phyloP scores from a whole-genome alignment of 1,140 invertebrate genomes.

The Drosophila bocqueti region DNA sequence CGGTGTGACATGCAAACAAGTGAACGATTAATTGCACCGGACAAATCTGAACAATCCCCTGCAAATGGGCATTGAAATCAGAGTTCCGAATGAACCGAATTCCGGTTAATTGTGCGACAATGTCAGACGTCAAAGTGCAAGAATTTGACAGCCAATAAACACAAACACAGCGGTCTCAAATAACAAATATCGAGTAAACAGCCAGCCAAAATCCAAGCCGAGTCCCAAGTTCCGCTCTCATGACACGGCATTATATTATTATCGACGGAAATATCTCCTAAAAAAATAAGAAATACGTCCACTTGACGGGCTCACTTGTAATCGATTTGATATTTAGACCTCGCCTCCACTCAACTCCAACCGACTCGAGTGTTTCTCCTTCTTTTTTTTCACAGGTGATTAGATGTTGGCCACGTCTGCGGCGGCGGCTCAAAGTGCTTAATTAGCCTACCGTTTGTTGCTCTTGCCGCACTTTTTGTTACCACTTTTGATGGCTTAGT shows the following conservation, averaged over 20 bases:
- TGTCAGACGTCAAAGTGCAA: constrained; percentile 77
- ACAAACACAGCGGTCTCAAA: constrained; percentile 36
- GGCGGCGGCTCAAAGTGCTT: constrained; percentile 63
- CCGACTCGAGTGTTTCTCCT: constrained; percentile 63
- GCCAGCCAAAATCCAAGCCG: constrained; percentile 12
- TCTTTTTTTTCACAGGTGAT: constrained; percentile 73
- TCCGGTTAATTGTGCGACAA: constrained; percentile 71
- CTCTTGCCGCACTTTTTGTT: constrained; percentile 12
- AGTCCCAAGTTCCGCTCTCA: constrained; percentile 62
- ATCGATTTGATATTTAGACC: constrained; percentile 69
- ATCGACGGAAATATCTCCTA: constrained; percentile 32
- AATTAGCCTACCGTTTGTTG: constrained; percentile 67
- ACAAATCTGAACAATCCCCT: constrained; percentile 54
- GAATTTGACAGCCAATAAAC: constrained; percentile 70
- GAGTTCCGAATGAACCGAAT: constrained; percentile 13
- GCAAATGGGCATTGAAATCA: constrained; percentile 54
- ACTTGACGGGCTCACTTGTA: constrained; percentile 55
- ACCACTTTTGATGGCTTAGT: constrained; percentile 21
- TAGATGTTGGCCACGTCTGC: constrained; percentile 58
- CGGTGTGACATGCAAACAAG: constrained; percentile 66
- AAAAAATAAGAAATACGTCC: constrained; percentile 15
- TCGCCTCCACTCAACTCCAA: constrained; percentile 43
- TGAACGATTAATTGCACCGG: constrained; percentile 73
- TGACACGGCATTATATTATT: constrained; percentile 70
- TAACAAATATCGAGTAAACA: constrained; percentile 29